Conservation (phyloP, 2,888 invertebrate species). For the Lithosia quadra region DNA sequence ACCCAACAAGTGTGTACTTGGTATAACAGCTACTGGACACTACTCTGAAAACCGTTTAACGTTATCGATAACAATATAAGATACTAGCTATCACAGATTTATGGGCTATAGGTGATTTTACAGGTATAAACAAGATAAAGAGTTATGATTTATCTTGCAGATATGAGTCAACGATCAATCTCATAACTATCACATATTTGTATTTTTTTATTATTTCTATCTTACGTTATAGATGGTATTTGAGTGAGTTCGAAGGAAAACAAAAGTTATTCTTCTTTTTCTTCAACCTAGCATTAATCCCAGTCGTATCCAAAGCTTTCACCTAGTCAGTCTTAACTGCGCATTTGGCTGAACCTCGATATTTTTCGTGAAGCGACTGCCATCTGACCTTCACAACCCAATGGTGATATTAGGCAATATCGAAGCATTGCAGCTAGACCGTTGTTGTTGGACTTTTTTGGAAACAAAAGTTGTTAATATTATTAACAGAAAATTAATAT, state of each 20-base stretch:
- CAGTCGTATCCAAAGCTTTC: too few species aligned
- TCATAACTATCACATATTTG: conserved; percentile 27
- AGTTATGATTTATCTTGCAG: conserved; percentile 29
- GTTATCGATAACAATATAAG: conserved; percentile 23
- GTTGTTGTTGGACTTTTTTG: too few species aligned
- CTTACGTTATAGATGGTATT: not conserved
- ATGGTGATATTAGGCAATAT: too few species aligned
- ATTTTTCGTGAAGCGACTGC: too few species aligned
- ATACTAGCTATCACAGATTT: conserved; percentile 34
- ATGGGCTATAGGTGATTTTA: conserved; percentile 26
- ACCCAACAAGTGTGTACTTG: conserved; percentile 26
- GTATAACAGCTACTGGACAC: not conserved
- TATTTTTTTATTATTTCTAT: conserved; percentile 31
- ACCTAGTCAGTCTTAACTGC: too few species aligned
- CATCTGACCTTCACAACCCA: too few species aligned
- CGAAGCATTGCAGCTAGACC: too few species aligned
- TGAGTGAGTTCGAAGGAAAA: not conserved
- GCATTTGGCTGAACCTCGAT: too few species aligned
- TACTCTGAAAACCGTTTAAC: conserved; percentile 32
- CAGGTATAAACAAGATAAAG: conserved; percentile 37
- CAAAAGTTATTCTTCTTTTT: too few species aligned
- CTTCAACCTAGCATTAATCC: too few species aligned
- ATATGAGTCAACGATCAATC: conserved; percentile 32
- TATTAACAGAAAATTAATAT: not conserved
- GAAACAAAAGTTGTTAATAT: not conserved